Base-by-base conservation (phyloP, 2,888 invertebrate genomes). In the Rhamnusium bicolor region DNA sequence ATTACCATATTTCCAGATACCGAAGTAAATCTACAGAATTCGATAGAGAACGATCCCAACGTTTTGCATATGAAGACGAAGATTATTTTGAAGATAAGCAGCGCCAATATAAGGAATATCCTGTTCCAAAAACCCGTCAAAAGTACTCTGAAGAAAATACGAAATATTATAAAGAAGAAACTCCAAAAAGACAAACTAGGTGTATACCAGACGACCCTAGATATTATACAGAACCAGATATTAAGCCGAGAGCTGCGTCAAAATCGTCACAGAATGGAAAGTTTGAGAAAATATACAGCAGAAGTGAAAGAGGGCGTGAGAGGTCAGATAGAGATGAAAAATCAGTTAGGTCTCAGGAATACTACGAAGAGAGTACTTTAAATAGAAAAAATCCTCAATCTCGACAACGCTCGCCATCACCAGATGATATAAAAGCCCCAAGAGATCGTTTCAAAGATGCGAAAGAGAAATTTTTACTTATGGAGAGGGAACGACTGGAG, bases 361-460 rank as follows among this genome's bases (percentile, higher is more conserved):
- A 70, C 51, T 74, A 62, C 18, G 77, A 74, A 5, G 71, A 73
- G 3, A 68, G 47, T 56, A 72, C 63, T 6, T 67, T 77, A 3
- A 73, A 72, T 49, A 63, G 79, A 47, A 75, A 77, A 63, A 76
- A 73, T 14, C 78, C 81, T 7, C 74, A 81, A 53, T 77, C 68
- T 49, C 68, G 85, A 14, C 85, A 85, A 46, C 78, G 85, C 87
- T 90, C 75, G 83, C 89, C 82, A 86, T 90, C 87, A 87, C 91
- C 87, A 84, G 90, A 78, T 88, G 90, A 84, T 80, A 89, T 80
- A 82, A 84, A 84, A n/a, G 92, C 93, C 1, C 95, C 95, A 0
- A 92, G 94, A 80, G 95, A 95, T 83, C 91, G 95, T 72, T 95
- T 96, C 88, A 93, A 94, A 82, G 95, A 95, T 82, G 95, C 96